These are phyloP conservation scores for Syncerus caffer DNA, from an alignment of 2,797 vertebrate species.

Conservation along the genomic window DNA sequence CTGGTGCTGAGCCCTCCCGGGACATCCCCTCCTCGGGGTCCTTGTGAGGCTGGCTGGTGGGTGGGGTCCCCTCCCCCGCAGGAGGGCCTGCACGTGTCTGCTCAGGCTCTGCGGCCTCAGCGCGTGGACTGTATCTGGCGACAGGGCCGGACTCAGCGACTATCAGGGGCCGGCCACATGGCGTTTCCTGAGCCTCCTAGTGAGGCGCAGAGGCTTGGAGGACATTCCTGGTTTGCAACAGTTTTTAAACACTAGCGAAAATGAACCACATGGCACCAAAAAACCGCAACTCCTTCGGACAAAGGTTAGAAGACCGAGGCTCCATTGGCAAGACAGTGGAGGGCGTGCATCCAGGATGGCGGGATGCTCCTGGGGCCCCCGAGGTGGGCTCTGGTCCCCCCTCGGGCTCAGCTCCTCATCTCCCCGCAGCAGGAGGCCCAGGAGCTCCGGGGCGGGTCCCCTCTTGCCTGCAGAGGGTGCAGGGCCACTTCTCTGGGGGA, in stretches of 20 bases:
- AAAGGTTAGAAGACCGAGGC: not conserved
- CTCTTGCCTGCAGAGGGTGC: not conserved
- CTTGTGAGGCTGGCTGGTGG: not conserved
- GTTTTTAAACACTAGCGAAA: not conserved
- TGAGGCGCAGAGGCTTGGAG: not conserved
- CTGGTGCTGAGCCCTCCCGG: not conserved
- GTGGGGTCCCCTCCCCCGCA: not conserved
- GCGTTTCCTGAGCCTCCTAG: not conserved
- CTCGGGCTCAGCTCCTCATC: not conserved
- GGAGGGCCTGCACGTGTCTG: not conserved
- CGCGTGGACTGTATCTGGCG: rapidly evolving
- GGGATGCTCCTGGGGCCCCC: rapidly evolving
- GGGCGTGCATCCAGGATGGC: not conserved
- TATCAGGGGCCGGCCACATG: rapidly evolving
- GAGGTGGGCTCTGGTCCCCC: not conserved
- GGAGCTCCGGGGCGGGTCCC: rapidly evolving
- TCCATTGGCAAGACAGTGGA: too few species aligned
- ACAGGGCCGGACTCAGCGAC: rapidly evolving
- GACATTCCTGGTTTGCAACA: rapidly evolving
- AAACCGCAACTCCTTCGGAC: too few species aligned
- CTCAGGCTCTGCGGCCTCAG: not conserved
- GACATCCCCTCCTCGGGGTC: too few species aligned
- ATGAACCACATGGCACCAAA: not conserved
- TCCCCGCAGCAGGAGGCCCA: not conserved
- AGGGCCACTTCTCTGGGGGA: not conserved